These are phyloP conservation scores for Bombus huntii DNA, from an alignment of 1,140 invertebrate genomes.

Conservation along the genomic window DNA sequence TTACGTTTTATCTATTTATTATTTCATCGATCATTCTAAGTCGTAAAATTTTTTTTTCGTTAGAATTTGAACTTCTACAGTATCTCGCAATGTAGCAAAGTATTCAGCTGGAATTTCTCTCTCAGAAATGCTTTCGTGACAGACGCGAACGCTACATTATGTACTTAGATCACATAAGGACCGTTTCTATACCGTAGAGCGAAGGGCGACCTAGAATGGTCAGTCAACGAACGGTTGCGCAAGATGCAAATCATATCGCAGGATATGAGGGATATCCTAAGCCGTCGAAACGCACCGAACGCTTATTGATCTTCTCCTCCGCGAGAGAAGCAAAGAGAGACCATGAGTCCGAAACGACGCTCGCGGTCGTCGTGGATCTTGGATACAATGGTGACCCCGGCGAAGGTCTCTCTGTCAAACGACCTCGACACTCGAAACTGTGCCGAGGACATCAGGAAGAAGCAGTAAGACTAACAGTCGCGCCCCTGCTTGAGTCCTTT, in stretches of 20 bases:
- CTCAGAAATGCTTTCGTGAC: neutral
- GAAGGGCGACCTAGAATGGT: neutral
- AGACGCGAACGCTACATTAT: neutral
- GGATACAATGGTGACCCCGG: slow-evolving; percentile 59
- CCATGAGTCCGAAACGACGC: slow-evolving; percentile 55
- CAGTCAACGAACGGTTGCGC: neutral
- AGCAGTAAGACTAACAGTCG: slow-evolving; percentile 19
- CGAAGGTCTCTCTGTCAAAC: slow-evolving; percentile 70
- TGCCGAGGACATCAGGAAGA: slow-evolving; percentile 69
- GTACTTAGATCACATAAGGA: neutral
- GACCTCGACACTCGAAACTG: slow-evolving; percentile 65
- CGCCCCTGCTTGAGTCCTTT: neutral
- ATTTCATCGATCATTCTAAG: too few relatives aligned
- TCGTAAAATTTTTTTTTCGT: too few relatives aligned
- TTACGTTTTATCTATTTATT: too few relatives aligned
- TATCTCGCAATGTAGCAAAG: too few relatives aligned
- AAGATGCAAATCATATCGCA: slow-evolving; percentile 14
- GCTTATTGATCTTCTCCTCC: slow-evolving; percentile 76
- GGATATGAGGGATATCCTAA: slow-evolving; percentile 56
- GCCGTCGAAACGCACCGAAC: slow-evolving; percentile 75
- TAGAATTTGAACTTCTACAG: neutral
- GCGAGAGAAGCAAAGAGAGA: slow-evolving; percentile 39
- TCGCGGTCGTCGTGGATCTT: slow-evolving; percentile 60
- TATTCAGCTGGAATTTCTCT: neutral
- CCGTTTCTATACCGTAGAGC: neutral